These are phyloP conservation scores for Chironomus tepperi DNA, from an alignment of 1,140 invertebrate genomes.

Conservation along the genomic window DNA sequence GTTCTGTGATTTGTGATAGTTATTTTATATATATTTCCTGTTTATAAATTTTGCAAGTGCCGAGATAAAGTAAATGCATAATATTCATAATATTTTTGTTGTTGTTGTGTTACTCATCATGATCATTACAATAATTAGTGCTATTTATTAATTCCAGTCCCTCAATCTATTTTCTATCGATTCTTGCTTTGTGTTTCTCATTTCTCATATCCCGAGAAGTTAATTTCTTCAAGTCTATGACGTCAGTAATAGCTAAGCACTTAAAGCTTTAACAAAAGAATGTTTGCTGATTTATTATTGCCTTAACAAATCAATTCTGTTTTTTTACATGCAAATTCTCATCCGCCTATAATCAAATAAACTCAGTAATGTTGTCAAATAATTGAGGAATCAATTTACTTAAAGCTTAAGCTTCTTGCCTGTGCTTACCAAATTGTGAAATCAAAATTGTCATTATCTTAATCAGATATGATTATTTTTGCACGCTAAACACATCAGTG, in stretches of 20 bases:
- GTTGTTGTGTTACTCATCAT: neutral
- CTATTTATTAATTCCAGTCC: neutral
- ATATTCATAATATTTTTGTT: neutral
- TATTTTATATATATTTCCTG: neutral
- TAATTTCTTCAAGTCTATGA: neutral
- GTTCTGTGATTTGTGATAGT: too few species aligned
- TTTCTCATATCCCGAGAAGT: neutral
- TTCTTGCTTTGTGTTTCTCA: neutral
- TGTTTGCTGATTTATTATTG: too few species aligned
- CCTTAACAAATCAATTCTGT: too few species aligned
- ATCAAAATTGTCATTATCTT: too few species aligned
- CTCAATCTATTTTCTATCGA: neutral
- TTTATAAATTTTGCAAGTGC: neutral
- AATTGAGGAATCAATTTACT: too few species aligned
- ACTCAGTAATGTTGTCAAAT: too few species aligned
- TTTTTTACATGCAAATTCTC: too few species aligned
- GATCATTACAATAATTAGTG: neutral
- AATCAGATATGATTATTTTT: too few species aligned
- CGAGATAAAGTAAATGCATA: neutral
- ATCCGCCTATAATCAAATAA: too few species aligned
- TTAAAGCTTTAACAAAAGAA: neutral
- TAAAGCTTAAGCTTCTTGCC: too few species aligned
- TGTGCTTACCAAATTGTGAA: too few species aligned
- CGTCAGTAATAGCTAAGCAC: neutral
- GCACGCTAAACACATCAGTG: too few species aligned